Conservation (phyloP, 2,888 invertebrate genomes). For the Hemaris fuciformis region DNA sequence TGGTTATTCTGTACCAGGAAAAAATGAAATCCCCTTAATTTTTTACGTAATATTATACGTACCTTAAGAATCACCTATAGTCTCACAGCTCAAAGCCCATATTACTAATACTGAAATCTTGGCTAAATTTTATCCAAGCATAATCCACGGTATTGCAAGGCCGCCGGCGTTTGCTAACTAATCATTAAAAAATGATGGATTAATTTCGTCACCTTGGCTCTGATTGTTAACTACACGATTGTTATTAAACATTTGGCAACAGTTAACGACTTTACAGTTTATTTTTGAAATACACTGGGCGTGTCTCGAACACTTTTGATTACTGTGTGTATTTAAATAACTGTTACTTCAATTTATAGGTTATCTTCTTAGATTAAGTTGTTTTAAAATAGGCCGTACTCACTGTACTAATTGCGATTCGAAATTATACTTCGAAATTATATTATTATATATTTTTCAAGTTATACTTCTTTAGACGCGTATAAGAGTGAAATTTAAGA, state of each 20-base stretch:
- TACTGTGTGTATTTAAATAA: not conserved
- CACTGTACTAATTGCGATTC: too few species aligned
- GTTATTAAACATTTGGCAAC: not conserved
- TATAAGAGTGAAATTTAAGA: too few species aligned
- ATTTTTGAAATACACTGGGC: constrained; percentile 8
- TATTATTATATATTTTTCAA: too few species aligned
- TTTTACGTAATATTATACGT: too few species aligned
- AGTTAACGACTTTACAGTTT: constrained; percentile 1
- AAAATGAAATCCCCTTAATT: too few species aligned
- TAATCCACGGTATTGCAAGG: constrained; percentile 3
- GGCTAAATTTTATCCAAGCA: not conserved
- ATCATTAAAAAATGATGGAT: constrained; percentile 17
- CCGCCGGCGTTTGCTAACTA: constrained; percentile 9
- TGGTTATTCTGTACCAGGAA: too few species aligned
- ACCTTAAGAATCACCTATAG: too few species aligned
- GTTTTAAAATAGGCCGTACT: too few species aligned
- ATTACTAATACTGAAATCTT: not conserved
- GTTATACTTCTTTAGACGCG: too few species aligned
- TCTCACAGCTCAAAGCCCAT: too few species aligned
- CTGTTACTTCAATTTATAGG: not conserved
- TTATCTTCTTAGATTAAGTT: too few species aligned
- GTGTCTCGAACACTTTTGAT: not conserved
- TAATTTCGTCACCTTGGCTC: constrained; percentile 14
- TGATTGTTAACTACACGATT: not conserved
- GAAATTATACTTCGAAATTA: too few species aligned